Evolutionary conservation across 2,797 vertebrate genomes (phyloP), one percentile per base, ranked within the genome.

Genomic region (Arremon aurantiirostris): DNA sequence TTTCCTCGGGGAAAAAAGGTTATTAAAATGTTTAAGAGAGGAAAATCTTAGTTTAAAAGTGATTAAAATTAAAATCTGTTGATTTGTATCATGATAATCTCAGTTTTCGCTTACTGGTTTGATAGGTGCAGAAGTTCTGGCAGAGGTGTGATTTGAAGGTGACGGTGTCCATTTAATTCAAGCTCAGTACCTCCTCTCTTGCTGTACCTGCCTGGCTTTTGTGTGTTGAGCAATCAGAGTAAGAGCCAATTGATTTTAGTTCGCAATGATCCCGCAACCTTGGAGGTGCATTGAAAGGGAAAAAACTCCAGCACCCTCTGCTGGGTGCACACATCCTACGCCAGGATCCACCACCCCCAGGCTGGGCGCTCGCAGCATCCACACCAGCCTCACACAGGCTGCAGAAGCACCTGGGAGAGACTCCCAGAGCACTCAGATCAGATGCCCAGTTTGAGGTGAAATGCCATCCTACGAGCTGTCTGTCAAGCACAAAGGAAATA

Each of bases 251-350:
- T 90, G 86, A 86, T 89, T 95, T 79, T 42, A 82, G 56, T 42
- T 79, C 34, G 19, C 37, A 90, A 91, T 20, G 85, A 91, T 94
- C 66, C 70, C 1, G 1, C 80, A 95, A 82, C 85, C 95, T 82
- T 94, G 63, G 92, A 94, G 91, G 82, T 94, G 59, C 65, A 23
- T 1, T 57, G 87, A 94, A 86, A 94, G 95, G 89, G 93, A 97
- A 97, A 94, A 97, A 97, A 91, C 95, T 94, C 95, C 95, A 96
- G 95, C 95, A 96, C 94, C 95, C 95, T 94, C 95, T 96, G 89
- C 91, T 97, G 94, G 95, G 89, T 82, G 94, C 75, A 95, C 85
- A 84, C 66, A 94, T 93, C 90, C 88, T 94, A 37, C 6, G 90
- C 80, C 59, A 41, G 64, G 86, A 90, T 63, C 86, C 94, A 92